Conservation (phyloP, 2,888 invertebrate genomes). For the Oxyteleia sp. region DNA sequence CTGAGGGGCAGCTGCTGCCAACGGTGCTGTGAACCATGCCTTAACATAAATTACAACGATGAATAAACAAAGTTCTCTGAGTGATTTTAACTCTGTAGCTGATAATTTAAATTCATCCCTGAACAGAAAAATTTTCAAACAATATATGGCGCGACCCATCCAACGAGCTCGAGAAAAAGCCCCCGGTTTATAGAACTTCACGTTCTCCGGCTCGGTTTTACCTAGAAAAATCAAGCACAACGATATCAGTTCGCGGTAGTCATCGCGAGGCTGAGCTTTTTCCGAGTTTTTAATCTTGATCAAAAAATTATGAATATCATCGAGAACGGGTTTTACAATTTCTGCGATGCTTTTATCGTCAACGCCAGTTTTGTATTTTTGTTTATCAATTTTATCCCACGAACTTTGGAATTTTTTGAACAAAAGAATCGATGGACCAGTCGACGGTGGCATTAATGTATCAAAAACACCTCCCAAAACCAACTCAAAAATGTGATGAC, state of each 20-base stretch:
- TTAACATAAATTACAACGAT: too few species aligned
- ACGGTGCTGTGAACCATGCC: too few species aligned
- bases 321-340: constrained; percentile 12
- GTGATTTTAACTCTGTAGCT: too few species aligned
- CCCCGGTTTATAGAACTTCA: constrained; percentile 73
- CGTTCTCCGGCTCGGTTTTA: constrained; percentile 55
- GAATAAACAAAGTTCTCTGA: too few species aligned
- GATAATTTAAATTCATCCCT: too few species aligned
- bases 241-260: too few species aligned
- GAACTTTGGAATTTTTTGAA: constrained; percentile 70
- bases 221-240: constrained; percentile 76
- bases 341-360: constrained; percentile 21
- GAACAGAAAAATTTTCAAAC: too few species aligned
- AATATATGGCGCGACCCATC: constrained; percentile 43
- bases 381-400: constrained; percentile 66
- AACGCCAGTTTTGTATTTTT: constrained; percentile 32
- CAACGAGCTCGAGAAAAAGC: too few species aligned
- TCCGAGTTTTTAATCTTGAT: constrained; percentile 20
- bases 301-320: constrained; percentile 11
- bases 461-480: constrained; percentile 51
- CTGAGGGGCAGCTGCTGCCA: too few species aligned
- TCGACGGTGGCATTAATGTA: constrained; percentile 51
- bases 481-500: constrained; percentile 75
- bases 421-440: constrained; percentile 68
- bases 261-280: constrained; percentile 71